A percentile compares a stretch with the other conserved stretches of the same genome.
phyloP scores from a whole-genome alignment of 2,113 vertebrate genomes.

The Picathartes gymnocephalus region DNA sequence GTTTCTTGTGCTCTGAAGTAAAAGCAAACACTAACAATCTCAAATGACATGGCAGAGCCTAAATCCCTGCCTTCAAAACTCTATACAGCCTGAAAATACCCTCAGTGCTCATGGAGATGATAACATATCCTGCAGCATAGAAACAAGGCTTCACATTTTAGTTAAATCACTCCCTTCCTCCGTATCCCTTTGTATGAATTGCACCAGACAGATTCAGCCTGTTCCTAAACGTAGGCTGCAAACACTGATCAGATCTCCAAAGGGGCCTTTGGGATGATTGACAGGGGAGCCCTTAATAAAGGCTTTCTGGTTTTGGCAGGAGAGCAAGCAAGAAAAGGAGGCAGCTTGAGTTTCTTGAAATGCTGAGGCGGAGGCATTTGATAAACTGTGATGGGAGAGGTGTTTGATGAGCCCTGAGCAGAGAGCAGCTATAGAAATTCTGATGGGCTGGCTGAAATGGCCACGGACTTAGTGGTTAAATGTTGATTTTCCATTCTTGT shows the following conservation, averaged over 20 bases:
- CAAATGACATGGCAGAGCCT: neutral
- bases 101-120: neutral
- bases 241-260: slow-evolving; percentile 28
- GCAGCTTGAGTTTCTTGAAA: slow-evolving; percentile 53
- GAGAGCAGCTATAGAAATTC: slow-evolving; percentile 20
- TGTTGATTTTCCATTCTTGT: neutral
- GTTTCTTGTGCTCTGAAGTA: neutral
- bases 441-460: neutral
- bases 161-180: neutral
- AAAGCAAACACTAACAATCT: neutral
- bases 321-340: slow-evolving; percentile 37
- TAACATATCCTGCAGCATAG: neutral
- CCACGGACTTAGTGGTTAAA: neutral
- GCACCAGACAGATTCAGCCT: neutral
- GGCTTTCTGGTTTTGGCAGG: slow-evolving; percentile 24
- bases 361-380: slow-evolving; percentile 43
- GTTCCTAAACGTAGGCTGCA: neutral
- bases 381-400: slow-evolving; percentile 35
- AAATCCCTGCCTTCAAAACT: neutral
- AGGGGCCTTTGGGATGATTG: slow-evolving; percentile 35
- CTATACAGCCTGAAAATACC: neutral
- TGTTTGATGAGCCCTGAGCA: slow-evolving; percentile 21
- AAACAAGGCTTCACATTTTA: neutral
- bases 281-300: slow-evolving; percentile 40
- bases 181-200: neutral